phyloP scores from a whole-genome alignment of 2,888 invertebrate species.

The Lasius fuliginosus region DNA sequence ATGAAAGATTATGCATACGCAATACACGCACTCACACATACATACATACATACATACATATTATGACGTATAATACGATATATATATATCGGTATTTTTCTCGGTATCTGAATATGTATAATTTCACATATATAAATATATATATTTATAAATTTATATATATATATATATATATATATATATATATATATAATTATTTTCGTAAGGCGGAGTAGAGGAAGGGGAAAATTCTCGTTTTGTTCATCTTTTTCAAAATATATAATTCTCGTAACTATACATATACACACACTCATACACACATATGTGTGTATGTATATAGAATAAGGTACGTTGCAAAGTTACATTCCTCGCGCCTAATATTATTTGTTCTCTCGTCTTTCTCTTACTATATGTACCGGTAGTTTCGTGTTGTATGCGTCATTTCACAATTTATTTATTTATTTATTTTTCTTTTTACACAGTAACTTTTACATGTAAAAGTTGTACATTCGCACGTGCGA shows the following conservation, averaged over 20 bases:
- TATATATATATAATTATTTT: conserved; percentile 63
- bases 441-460: conserved; percentile 14
- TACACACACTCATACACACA: conserved; percentile 44
- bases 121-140: too few species aligned
- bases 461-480: conserved; percentile 17
- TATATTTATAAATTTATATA: too few species aligned
- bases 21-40: conserved; percentile 17
- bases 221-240: conserved; percentile 59
- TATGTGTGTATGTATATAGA: not conserved
- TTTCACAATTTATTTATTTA: conserved; percentile 34
- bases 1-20: conserved; percentile 54
- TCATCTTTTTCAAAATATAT: conserved; percentile 74
- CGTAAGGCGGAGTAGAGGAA: conserved; percentile 11
- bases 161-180: too few species aligned
- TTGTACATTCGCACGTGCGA: conserved; percentile 43
- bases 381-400: conserved; percentile 57
- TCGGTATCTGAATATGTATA: conserved; percentile 25
- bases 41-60: too few species aligned
- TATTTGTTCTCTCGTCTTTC: conserved; percentile 25
- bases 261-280: conserved; percentile 67
- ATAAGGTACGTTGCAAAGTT: conserved; percentile 58
- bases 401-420: conserved; percentile 61
- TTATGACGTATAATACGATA: conserved; percentile 14
- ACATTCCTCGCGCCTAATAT: conserved; percentile 54
- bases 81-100: conserved; percentile 58